phyloP scores from a whole-genome alignment of 2,888 invertebrate genomes.

The Pinctada fucata region DNA sequence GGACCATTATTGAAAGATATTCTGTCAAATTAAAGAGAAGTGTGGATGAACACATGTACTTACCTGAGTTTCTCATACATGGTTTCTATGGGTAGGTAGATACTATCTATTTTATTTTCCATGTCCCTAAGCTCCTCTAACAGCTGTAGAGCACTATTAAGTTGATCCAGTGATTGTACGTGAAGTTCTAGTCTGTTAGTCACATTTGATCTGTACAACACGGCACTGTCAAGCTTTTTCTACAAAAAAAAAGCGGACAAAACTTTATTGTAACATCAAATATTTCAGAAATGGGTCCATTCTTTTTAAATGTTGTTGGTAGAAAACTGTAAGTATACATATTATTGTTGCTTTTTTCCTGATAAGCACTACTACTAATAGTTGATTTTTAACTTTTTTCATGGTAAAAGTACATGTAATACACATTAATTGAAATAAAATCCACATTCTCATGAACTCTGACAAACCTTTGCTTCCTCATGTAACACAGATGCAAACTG shows the following conservation, averaged over 20 bases:
- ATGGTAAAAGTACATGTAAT: too few relatives aligned
- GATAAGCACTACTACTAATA: too few relatives aligned
- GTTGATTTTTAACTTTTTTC: too few relatives aligned
- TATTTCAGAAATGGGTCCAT: not conserved
- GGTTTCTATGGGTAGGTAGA: constrained; percentile 76
- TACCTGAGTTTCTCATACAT: constrained; percentile 74
- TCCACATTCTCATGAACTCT: not conserved
- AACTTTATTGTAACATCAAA: not conserved
- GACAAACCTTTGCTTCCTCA: constrained; percentile 74
- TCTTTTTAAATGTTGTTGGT: not conserved
- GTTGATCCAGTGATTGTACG: constrained; percentile 75
- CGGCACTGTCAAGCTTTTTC: constrained; percentile 74
- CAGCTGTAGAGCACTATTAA: constrained; percentile 75
- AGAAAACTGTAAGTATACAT: too few relatives aligned
- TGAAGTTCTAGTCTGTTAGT: constrained; percentile 69
- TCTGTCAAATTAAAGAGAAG: too few relatives aligned
- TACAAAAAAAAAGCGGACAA: constrained; percentile 42
- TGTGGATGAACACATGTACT: not conserved
- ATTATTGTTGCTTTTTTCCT: too few relatives aligned
- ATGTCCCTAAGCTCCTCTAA: constrained; percentile 76
- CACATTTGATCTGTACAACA: constrained; percentile 71
- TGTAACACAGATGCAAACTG: constrained; percentile 75
- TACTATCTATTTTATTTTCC: constrained; percentile 76
- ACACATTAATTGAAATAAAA: too few relatives aligned
- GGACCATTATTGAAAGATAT: too few relatives aligned